Evolutionary conservation across 2,888 invertebrate genomes (phyloP), one percentile per base, ranked within the genome.

Genomic region (Eilema caniola): DNA sequence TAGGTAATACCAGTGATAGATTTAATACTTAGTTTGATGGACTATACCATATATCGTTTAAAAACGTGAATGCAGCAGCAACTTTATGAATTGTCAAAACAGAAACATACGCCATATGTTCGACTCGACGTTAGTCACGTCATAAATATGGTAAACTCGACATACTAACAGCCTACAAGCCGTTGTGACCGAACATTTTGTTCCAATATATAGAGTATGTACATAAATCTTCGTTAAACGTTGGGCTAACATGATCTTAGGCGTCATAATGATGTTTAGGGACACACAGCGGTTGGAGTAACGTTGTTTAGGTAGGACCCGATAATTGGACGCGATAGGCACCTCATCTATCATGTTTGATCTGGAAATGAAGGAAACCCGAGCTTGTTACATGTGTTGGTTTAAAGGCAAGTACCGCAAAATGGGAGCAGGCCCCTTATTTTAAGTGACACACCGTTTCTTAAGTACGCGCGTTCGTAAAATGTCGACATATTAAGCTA

Each of bases 301-400:
- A 75, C 66, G 73, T 72, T 78, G 81, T 77, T 81, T 80, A 76
- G 67, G 66, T 65, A 74, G 73, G 74, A 72, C 62, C 66, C 56
- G 83, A 80, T 80, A 75, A 82, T 83, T 74, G 66, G 70, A 64
- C 63, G 70, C 72, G 81, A 82, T 83, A 83, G 76, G 73, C 80
- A 74, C 74, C 47, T 63, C 75, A 83, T 81, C 80, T 68, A 78
- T 81, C 83, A 82, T 71, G 70, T 78, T 74, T 63, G 69, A 73
- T 72, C 47, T 62, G 70, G 71, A 66, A 76, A 77, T 73, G 69
- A 70, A 71, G 74, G 78, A 70, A 62, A n/a, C 70, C 71, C 71
- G 56, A 66, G 61, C 75, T 71, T 56, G 56, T 69, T 70, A 75
- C 66, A 72, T 66, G 62, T 69, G 61, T 66, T 57, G 59, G 60